Evolutionary conservation across 1,140 invertebrate species (phyloP).

Genomic region (Lysiphlebus fabarum): DNA sequence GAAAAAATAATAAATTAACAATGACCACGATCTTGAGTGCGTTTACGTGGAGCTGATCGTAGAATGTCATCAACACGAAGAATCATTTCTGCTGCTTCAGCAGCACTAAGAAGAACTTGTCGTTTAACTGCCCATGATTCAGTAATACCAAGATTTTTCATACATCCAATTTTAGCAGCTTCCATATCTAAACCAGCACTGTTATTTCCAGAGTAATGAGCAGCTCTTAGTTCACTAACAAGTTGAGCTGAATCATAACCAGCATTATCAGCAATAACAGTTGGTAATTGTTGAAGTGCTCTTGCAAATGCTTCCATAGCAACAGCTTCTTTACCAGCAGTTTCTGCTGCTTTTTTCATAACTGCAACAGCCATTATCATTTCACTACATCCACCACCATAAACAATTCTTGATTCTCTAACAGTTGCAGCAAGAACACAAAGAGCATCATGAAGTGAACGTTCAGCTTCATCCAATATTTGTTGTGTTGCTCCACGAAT

Average conservation of each 20-base stretch:
- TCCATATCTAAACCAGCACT: slow-evolving; percentile 93
- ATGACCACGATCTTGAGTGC: slow-evolving; percentile 81
- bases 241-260: slow-evolving; percentile 97
- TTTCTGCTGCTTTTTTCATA: slow-evolving; percentile 75
- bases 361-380: slow-evolving; percentile 96
- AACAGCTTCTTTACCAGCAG: slow-evolving; percentile 95
- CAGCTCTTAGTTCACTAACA: slow-evolving; percentile 83
- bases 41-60: slow-evolving; percentile 87
- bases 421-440: slow-evolving; percentile 96
- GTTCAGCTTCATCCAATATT: slow-evolving; percentile 97
- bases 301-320: slow-evolving; percentile 95
- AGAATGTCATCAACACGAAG: slow-evolving; percentile 97
- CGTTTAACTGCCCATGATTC: slow-evolving; percentile 97
- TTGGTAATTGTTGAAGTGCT: slow-evolving; percentile 85
- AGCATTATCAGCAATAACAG: slow-evolving; percentile 96
- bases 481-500: slow-evolving; percentile 98
- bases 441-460: slow-evolving; percentile 96
- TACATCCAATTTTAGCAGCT: slow-evolving; percentile 77
- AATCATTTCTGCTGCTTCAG: slow-evolving; percentile 99
- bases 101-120: slow-evolving; percentile 89
- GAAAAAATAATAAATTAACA: slow-evolving; percentile 61
- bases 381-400: slow-evolving; percentile 91
- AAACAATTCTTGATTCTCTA: slow-evolving; percentile 86
- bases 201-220: slow-evolving; percentile 73
- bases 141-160: slow-evolving; percentile 86